These are phyloP conservation scores for Netelia melanura DNA, from an alignment of 2,888 invertebrate genomes.

Conservation along the genomic window DNA sequence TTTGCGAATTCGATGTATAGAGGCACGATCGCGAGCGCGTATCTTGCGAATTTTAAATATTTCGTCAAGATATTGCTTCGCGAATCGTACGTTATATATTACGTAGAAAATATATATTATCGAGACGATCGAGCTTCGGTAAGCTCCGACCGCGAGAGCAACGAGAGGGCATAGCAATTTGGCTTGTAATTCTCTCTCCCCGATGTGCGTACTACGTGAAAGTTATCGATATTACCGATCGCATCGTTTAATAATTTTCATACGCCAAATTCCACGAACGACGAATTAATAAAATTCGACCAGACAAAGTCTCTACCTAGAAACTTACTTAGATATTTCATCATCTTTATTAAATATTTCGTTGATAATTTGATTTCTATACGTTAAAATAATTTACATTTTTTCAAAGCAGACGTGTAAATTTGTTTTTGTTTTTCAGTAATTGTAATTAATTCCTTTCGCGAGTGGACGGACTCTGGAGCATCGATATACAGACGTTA, in stretches of 20 bases:
- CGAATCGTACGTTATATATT: constrained; percentile 30
- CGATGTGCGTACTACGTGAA: constrained; percentile 41
- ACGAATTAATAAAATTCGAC: constrained; percentile 57
- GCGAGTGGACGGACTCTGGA: neutral
- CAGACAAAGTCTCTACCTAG: constrained; percentile 24
- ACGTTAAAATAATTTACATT: neutral
- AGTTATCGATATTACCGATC: constrained; percentile 66
- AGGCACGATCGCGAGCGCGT: constrained; percentile 1
- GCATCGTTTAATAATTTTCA: constrained; percentile 63
- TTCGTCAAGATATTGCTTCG: constrained; percentile 71
- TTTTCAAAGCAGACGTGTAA: neutral
- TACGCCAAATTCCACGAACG: constrained; percentile 62
- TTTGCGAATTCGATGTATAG: constrained; percentile 16
- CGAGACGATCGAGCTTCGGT: constrained; percentile 19
- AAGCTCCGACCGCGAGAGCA: constrained; percentile 46
- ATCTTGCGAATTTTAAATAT: constrained; percentile 77
- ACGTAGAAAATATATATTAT: constrained; percentile 26
- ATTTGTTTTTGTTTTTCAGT: neutral
- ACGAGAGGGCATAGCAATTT: constrained; percentile 63
- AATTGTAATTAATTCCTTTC: neutral
- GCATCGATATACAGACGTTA: neutral
- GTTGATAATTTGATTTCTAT: neutral
- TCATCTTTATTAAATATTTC: neutral
- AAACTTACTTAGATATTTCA: neutral
- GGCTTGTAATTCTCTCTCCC: constrained; percentile 62